Evolutionary conservation across 2,113 vertebrate genomes (phyloP), one percentile per base, ranked within the genome.

Genomic region (Gracilinanus agilis): DNA sequence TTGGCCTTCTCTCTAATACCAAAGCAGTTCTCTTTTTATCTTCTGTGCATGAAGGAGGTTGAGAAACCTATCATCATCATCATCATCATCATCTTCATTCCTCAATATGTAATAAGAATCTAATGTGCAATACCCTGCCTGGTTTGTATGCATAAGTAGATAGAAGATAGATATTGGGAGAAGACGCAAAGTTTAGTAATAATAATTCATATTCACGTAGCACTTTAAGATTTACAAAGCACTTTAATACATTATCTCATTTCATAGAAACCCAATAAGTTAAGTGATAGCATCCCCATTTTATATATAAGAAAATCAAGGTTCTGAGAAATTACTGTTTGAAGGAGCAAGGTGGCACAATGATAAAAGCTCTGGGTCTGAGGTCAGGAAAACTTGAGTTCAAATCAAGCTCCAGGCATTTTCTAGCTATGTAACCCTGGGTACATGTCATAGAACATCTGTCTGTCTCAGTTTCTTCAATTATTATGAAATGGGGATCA

Each of bases 321-420:
- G 19, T 7, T 83, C 67, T 83, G 67, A 83, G 2, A 83, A 83
- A 83, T 83, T 7, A 9, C 67, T 83, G 5, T 75, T n/a, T 75
- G 44, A 25, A 55, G 8, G 53, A 94, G 53, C 19, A 0, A 54
- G 16, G n/a, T 34, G 11, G 8, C 16, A 12, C 40, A 54, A 88
- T 40, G 92, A 44, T 91, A 83, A 90, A 23, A 89, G 44, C 24
- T 21, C 27, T 19, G 91, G 16, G 16, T 90, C 53, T 88, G n/a
- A 58, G 23, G 24, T 75, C 49, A 55, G 13, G 55, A 94, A 94
- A 53, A 55, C 13, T 23, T 44, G 24, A 19, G n/a, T 96, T 95
- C 83, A 89, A 88, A 92, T 97, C 23, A 88, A 89, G 90, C 53
- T 96, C 96, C 61, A 94, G 83, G 44, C 91, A 2, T 3, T 40